Evolutionary conservation across 1,140 invertebrate species (phyloP), one percentile per base, ranked within the genome.

Genomic region (Leptinotarsa undecemlineata): DNA sequence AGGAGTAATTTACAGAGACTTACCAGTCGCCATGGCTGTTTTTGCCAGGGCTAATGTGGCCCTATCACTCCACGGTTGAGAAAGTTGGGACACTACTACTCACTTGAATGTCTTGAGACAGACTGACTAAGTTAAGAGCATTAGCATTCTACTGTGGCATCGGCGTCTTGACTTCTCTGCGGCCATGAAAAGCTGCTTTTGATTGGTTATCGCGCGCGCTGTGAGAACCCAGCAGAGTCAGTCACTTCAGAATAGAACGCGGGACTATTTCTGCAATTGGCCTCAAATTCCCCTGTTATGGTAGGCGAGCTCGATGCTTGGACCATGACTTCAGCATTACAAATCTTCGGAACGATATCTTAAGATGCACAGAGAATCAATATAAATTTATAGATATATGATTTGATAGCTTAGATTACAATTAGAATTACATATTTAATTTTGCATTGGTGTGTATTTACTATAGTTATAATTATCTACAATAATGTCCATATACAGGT

Each of bases 21-120:
- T 79, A 80, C 79, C 79, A 77, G 77, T 80, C 79, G 79, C 79
- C 79, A 80, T 80, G 79, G 79, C 79, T 70, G 74, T 71, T 73
- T 74, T 75, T 77, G 79, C 79, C 79, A 80, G 77, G 79, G 79
- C 79, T 79, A 72, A 71, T 74, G 74, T 42, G 48, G 75, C 77
- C 77, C 77, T 74, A 79, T 80, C 76, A 78, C 75, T 79, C 77
- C 79, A 78, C 77, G 74, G 13, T 78, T 71, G 72, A 67, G 33
- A 66, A 62, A 33, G 21, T 78, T 80, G 69, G 77, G 74, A 71
- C 79, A 77, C 78, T 79, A 76, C 78, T 80, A 80, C 76, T 79
- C 78, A 79, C 78, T 72, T 70, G 70, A 75, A 80, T 78, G 79
- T 80, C 79, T 79, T 80, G 68, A 76, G 77, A 71, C 77, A 81